Evolutionary conservation across 2,888 invertebrate genomes (phyloP).

Genomic region (Cistogaster globosa): DNA sequence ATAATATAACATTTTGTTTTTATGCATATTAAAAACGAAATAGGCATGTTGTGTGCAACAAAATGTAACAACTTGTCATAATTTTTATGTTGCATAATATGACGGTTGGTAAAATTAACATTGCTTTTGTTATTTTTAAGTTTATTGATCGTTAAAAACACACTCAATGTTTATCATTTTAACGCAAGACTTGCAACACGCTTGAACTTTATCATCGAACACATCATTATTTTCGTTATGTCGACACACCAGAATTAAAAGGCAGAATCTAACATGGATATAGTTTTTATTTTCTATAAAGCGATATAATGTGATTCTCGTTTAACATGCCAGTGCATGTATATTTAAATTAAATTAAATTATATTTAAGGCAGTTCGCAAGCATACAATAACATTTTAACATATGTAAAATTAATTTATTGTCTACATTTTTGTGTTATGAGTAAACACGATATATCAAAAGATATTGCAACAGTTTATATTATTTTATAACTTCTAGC

Average conservation of each 20-base stretch:
- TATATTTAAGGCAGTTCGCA: too few relatives aligned
- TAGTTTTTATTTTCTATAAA: background rate
- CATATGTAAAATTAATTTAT: slow-evolving; percentile 64
- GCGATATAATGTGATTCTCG: background rate
- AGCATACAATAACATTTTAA: slow-evolving; percentile 43
- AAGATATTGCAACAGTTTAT: too few relatives aligned
- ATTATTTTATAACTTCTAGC: too few relatives aligned
- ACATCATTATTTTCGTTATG: slow-evolving; percentile 19
- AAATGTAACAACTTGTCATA: slow-evolving; percentile 63
- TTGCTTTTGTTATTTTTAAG: background rate
- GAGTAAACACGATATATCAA: background rate
- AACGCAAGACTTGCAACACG: background rate
- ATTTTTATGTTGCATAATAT: slow-evolving; percentile 54
- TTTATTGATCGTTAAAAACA: slow-evolving; percentile 46
- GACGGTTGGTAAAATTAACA: slow-evolving; percentile 20
- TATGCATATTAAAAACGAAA: slow-evolving; percentile 31
- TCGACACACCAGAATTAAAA: background rate
- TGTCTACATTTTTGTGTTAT: slow-evolving; percentile 21
- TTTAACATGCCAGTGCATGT: slow-evolving; percentile 2
- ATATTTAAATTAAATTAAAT: background rate
- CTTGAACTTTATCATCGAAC: slow-evolving; percentile 26
- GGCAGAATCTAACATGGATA: slow-evolving; percentile 11
- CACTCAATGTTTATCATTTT: slow-evolving; percentile 51
- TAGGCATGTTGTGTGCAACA: slow-evolving; percentile 55
- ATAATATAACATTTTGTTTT: too few relatives aligned